Conservation (phyloP, 1,140 invertebrate species). For the Calliopsis andreniformis region DNA sequence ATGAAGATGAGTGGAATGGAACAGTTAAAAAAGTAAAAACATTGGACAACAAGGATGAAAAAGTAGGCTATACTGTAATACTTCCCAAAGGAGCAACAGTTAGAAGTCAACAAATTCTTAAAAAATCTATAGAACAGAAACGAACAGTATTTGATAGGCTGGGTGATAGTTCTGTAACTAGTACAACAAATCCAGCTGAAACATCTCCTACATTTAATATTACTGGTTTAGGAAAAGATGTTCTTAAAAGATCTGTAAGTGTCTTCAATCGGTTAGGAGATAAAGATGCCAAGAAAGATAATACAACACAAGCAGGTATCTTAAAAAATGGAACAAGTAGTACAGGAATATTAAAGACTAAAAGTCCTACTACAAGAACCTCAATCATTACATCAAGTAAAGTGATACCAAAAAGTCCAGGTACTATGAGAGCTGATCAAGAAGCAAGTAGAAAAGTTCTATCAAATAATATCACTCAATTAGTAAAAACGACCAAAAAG, state of each 20-base stretch:
- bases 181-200: slow-evolving; percentile 76
- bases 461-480: slow-evolving; percentile 64
- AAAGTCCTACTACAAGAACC: slow-evolving; percentile 31
- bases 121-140: slow-evolving; percentile 75
- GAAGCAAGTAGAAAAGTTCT: slow-evolving; percentile 72
- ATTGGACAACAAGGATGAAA: slow-evolving; percentile 74
- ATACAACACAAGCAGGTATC: slow-evolving; percentile 49
- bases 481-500: slow-evolving; percentile 68
- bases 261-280: slow-evolving; percentile 79
- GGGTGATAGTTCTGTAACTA: slow-evolving; percentile 79
- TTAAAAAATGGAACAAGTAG: slow-evolving; percentile 71
- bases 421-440: slow-evolving; percentile 80
- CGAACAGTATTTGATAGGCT: slow-evolving; percentile 80
- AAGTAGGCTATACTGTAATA: slow-evolving; percentile 79
- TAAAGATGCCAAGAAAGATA: slow-evolving; percentile 73
- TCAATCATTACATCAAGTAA: slow-evolving; percentile 66
- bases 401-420: slow-evolving; percentile 58
- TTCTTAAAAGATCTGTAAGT: slow-evolving; percentile 72
- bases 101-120: slow-evolving; percentile 76
- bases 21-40: slow-evolving; percentile 65
- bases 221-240: slow-evolving; percentile 75
- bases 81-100: slow-evolving; percentile 77
- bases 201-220: slow-evolving; percentile 75
- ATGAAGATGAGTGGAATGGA: slow-evolving; percentile 61
- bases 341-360: slow-evolving; percentile 73